Evolutionary conservation across 2,888 invertebrate genomes (phyloP).

Genomic region (Erebia aethiops): DNA sequence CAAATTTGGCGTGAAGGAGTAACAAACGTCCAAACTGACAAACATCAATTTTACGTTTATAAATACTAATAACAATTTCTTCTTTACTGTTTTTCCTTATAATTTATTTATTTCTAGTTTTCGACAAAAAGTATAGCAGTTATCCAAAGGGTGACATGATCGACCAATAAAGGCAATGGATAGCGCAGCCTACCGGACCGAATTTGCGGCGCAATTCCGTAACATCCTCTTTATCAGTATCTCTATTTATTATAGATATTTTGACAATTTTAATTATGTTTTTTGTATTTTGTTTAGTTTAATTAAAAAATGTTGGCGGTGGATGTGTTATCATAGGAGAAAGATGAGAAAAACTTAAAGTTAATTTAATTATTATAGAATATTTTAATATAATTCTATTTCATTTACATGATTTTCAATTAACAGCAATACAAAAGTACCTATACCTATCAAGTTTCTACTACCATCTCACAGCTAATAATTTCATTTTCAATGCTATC

Average conservation of each 20-base stretch:
- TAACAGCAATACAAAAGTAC: too few species aligned
- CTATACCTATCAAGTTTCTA: too few species aligned
- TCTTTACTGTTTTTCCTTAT: too few species aligned
- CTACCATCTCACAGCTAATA: too few species aligned
- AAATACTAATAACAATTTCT: too few species aligned
- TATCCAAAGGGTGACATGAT: conserved; percentile 78
- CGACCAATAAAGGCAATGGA: conserved; percentile 76
- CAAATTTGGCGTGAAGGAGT: too few species aligned
- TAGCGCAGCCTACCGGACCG: conserved; percentile 82
- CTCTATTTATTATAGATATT: conserved; percentile 63
- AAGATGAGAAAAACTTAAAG: neutral
- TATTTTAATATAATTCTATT: neutral
- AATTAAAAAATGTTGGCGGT: neutral
- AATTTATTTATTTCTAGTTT: conserved; percentile 44
- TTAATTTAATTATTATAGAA: neutral
- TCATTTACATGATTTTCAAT: too few species aligned
- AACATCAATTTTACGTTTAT: too few species aligned
- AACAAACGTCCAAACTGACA: too few species aligned
- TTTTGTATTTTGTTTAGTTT: neutral
- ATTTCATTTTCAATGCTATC: too few species aligned
- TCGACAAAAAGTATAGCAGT: conserved; percentile 59
- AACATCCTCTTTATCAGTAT: conserved; percentile 70
- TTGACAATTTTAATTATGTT: conserved; percentile 18
- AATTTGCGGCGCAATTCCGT: conserved; percentile 75
- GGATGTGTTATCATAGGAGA: neutral